Evolutionary conservation across 2,113 vertebrate species (phyloP).

Genomic region (Cervus canadensis): DNA sequence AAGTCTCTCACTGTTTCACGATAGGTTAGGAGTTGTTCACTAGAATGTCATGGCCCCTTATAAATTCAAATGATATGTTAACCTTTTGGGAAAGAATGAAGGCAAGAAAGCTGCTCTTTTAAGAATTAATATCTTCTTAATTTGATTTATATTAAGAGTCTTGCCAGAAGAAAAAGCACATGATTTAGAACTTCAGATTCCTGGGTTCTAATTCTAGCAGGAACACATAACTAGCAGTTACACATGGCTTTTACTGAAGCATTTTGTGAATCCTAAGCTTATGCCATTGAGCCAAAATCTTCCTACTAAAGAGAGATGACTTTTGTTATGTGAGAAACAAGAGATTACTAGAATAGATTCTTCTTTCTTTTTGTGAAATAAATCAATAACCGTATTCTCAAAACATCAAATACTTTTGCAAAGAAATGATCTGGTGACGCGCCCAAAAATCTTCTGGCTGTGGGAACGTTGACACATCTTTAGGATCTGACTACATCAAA

Average conservation of each 20-base stretch:
- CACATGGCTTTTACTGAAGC: background rate
- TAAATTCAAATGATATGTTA: background rate
- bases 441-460: conserved; percentile 24
- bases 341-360: background rate
- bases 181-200: background rate
- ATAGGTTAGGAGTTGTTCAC: background rate
- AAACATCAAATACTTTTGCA: conserved; percentile 31
- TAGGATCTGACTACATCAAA: conserved; percentile 46
- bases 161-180: background rate
- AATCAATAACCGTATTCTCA: conserved; percentile 39
- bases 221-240: background rate
- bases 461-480: conserved; percentile 32
- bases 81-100: background rate
- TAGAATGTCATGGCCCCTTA: background rate
- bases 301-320: background rate
- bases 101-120: background rate
- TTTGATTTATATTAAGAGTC: background rate
- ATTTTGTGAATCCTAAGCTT: conserved; percentile 24
- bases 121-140: background rate
- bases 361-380: conserved; percentile 35
- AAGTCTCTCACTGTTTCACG: background rate
- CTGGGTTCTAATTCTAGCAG: background rate
- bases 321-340: background rate
- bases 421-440: conserved; percentile 24
- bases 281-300: background rate